Conservation (phyloP, 2,113 vertebrate species). For the Piaya cayana region DNA sequence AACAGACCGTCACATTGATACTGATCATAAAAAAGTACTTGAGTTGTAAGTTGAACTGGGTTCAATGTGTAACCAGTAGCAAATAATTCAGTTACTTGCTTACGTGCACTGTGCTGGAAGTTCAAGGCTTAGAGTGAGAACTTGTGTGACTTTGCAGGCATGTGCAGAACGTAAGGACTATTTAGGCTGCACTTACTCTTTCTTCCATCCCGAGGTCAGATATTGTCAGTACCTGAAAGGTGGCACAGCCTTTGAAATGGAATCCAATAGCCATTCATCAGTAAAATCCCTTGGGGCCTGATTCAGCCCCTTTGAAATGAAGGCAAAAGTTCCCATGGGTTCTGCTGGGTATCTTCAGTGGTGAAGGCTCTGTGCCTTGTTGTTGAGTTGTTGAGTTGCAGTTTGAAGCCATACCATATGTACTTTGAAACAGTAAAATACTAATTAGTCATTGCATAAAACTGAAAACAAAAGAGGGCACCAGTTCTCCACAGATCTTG, state of each 20-base stretch:
- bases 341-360: background rate
- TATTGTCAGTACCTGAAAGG: background rate
- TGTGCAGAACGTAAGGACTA: background rate
- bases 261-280: background rate
- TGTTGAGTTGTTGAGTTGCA: background rate
- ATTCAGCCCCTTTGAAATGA: background rate
- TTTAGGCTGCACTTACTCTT: background rate
- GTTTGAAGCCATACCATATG: background rate
- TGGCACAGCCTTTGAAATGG: background rate
- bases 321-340: background rate
- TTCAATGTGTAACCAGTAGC: background rate
- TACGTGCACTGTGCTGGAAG: background rate
- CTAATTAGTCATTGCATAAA: background rate
- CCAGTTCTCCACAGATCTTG: background rate
- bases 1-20: background rate
- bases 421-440: background rate
- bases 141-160: background rate
- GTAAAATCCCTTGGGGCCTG: background rate
- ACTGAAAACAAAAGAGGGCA: constrained; percentile 52
- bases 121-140: background rate
- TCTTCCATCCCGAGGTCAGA: background rate
- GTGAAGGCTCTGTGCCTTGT: background rate
- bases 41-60: background rate
- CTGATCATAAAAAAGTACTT: background rate
- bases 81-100: background rate